Percentiles rank a stretch among this genome's conserved stretches.
Conservation (phyloP, 2,113 vertebrate species). For the Peromyscus maniculatus region DNA sequence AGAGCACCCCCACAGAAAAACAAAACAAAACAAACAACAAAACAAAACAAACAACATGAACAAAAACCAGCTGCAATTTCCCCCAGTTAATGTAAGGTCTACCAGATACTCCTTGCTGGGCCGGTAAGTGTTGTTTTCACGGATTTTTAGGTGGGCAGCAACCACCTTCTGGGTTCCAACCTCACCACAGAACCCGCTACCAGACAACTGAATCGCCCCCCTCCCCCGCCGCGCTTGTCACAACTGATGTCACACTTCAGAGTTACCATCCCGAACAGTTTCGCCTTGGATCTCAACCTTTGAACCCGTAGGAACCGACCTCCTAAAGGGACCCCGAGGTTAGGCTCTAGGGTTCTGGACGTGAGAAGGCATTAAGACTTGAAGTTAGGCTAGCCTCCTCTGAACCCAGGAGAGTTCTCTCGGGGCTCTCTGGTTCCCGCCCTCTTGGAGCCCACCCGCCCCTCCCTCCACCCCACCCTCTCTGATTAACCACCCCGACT, state of each 20-base stretch:
- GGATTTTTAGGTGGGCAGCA: background rate
- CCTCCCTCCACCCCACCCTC: constrained; percentile 56
- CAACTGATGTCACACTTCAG: background rate
- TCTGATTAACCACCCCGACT: background rate
- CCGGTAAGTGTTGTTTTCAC: background rate
- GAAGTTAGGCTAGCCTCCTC: too few species aligned
- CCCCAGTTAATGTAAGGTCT: background rate
- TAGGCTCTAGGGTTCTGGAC: background rate
- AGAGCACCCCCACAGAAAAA: background rate
- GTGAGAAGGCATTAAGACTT: background rate
- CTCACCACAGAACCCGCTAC: background rate
- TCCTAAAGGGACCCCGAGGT: background rate
- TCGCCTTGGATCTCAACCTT: background rate
- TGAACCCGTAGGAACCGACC: background rate
- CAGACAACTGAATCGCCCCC: background rate
- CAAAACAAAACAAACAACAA: too few species aligned
- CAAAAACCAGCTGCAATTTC: background rate
- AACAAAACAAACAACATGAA: background rate
- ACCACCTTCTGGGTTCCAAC: background rate
- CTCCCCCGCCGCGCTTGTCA: background rate
- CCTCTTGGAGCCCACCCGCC: constrained; percentile 31
- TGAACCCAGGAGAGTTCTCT: background rate
- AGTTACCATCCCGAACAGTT: background rate
- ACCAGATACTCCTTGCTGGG: too few species aligned
- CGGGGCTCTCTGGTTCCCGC: constrained; percentile 59